Percentiles rank a stretch among this genome's conserved stretches.
Conservation (phyloP, 2,113 vertebrate species). For the Sceloporus tristichus region DNA sequence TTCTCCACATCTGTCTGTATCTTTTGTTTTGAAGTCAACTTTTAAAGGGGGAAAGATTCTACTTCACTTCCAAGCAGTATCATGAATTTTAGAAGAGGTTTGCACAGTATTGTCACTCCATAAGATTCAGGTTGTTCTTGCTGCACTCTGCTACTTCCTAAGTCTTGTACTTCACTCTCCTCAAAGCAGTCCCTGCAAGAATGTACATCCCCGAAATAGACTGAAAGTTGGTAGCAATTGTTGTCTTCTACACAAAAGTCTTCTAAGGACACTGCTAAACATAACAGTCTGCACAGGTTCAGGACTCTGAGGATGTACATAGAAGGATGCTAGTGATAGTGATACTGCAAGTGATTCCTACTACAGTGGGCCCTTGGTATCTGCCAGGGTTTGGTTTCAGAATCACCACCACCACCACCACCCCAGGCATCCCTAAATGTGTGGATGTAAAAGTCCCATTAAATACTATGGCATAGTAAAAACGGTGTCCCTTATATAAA, state of each 20-base stretch:
- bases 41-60: conserved; percentile 10
- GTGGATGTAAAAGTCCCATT: too few species aligned
- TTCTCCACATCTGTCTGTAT: conserved; percentile 8
- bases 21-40: conserved; percentile 36
- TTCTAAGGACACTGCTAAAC: neutral
- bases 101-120: neutral
- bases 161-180: conserved; percentile 8
- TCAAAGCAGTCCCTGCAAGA: conserved; percentile 8
- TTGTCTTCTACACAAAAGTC: neutral
- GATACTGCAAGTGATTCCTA: too few species aligned
- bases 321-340: too few species aligned
- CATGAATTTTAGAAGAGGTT: neutral
- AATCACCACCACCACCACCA: too few species aligned
- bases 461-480: too few species aligned
- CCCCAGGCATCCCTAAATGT: too few species aligned
- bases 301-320: neutral
- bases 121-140: conserved; percentile 12
- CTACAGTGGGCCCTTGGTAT: too few species aligned
- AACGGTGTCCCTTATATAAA: too few species aligned
- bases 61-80: neutral
- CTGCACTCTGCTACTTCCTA: neutral
- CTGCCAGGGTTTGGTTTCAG: too few species aligned
- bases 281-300: neutral
- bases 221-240: neutral
- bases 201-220: neutral